These are phyloP conservation scores for Drosophila diplacantha DNA, from an alignment of 2,888 invertebrate species.

Conservation along the genomic window DNA sequence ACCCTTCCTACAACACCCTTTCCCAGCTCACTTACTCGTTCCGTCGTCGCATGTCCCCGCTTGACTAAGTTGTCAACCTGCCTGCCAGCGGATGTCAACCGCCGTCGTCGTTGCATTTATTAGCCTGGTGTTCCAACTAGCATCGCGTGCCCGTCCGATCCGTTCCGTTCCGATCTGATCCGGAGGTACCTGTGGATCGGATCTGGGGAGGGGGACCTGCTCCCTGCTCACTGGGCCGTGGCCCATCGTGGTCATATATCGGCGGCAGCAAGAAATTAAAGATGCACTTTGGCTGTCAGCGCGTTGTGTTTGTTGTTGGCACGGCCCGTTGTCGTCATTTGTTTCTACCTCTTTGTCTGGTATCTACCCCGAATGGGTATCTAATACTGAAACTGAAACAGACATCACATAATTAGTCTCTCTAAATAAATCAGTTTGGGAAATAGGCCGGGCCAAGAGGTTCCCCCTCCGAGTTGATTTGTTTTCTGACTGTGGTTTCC, in stretches of 20 bases:
- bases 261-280: slow-evolving; percentile 58
- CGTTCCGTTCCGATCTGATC: slow-evolving; percentile 14
- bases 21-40: background rate
- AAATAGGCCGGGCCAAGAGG: slow-evolving; percentile 27
- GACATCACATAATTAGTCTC: slow-evolving; percentile 66
- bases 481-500: slow-evolving; percentile 39
- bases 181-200: background rate
- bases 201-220: slow-evolving; percentile 20
- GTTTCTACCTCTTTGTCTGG: slow-evolving; percentile 40
- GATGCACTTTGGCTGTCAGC: slow-evolving; percentile 67
- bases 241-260: slow-evolving; percentile 37
- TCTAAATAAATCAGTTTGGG: slow-evolving; percentile 62
- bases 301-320: slow-evolving; percentile 49
- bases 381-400: slow-evolving; percentile 33
- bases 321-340: slow-evolving; percentile 44
- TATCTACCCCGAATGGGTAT: slow-evolving; percentile 16
- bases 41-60: slow-evolving; percentile 25
- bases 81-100: slow-evolving; percentile 50
- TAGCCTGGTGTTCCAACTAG: slow-evolving; percentile 48
- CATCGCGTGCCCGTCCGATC: slow-evolving; percentile 57
- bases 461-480: slow-evolving; percentile 37
- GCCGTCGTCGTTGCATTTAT: slow-evolving; percentile 50
- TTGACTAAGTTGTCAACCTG: slow-evolving; percentile 60
- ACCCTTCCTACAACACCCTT: background rate
- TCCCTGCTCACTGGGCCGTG: slow-evolving; percentile 64